A percentile compares a stretch with the other conserved stretches of the same genome.
These are phyloP conservation scores for Petrocephalus sullivani DNA, from an alignment of 2,797 vertebrate genomes.

Conservation along the genomic window DNA sequence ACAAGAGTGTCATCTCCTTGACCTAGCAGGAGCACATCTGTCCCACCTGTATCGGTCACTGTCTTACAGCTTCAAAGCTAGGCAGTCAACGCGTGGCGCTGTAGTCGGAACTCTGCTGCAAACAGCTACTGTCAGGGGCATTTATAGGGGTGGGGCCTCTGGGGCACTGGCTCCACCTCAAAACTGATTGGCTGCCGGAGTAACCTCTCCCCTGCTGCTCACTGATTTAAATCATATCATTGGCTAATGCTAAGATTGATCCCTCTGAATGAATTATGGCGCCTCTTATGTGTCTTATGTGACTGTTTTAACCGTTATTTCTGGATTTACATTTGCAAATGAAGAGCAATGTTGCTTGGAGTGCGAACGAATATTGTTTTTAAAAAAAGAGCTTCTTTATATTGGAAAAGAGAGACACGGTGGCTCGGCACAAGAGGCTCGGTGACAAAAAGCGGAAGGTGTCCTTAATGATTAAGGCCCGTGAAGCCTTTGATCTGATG, in stretches of 20 bases:
- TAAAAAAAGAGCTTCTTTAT: background rate
- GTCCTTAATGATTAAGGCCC: conserved; percentile 26
- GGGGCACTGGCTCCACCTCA: background rate
- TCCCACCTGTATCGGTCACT: background rate
- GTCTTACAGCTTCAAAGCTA: background rate
- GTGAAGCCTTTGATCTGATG: conserved; percentile 53
- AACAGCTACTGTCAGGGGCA: background rate
- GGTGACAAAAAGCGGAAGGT: background rate
- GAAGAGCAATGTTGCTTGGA: background rate
- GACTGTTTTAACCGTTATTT: background rate
- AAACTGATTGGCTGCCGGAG: background rate
- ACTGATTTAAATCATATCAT: background rate
- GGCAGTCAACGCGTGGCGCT: background rate
- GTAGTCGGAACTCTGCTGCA: background rate
- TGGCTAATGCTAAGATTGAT: background rate
- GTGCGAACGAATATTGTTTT: background rate
- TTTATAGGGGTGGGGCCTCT: background rate
- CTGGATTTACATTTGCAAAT: background rate
- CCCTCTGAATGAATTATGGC: background rate
- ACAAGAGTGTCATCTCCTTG: background rate
- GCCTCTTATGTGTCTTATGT: background rate
- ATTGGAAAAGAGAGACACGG: background rate
- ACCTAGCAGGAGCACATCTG: background rate
- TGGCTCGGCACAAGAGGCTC: background rate
- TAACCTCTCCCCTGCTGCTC: background rate